Evolutionary conservation across 2,113 vertebrate species (phyloP).

Genomic region (Pteronura brasiliensis): DNA sequence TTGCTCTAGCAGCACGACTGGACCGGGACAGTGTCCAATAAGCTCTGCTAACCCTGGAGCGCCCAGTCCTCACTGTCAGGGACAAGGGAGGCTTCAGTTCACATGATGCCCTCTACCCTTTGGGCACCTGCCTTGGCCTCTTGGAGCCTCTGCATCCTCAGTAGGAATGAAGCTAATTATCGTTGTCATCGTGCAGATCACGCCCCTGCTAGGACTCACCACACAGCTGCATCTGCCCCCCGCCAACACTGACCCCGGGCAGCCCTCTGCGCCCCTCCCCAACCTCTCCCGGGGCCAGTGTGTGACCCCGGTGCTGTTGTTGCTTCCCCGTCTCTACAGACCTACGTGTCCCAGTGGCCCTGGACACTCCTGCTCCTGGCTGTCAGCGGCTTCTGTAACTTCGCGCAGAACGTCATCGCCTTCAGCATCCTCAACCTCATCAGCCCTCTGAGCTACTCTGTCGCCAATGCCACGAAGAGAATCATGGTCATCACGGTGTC

Average conservation of each 20-base stretch:
- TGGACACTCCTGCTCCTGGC: slow-evolving; percentile 92
- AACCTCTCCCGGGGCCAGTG: not conserved
- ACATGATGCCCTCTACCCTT: not conserved
- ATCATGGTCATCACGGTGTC: slow-evolving; percentile 99
- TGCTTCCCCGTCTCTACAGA: slow-evolving; percentile 75
- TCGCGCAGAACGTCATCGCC: slow-evolving; percentile 98
- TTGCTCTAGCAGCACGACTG: not conserved
- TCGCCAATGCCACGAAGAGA: slow-evolving; percentile 97
- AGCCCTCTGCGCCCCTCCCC: not conserved
- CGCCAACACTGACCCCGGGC: rapidly evolving
- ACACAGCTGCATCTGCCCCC: not conserved
- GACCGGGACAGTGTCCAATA: not conserved
- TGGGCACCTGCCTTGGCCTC: not conserved
- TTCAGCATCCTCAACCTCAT: slow-evolving; percentile 97
- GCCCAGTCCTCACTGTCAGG: not conserved
- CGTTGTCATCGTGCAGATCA: too few species aligned
- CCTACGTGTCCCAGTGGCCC: slow-evolving; percentile 86
- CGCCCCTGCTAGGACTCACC: not conserved
- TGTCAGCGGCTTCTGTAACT: slow-evolving; percentile 98
- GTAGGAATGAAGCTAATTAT: not conserved
- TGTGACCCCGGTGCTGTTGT: not conserved
- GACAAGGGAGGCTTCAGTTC: not conserved
- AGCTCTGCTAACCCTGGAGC: not conserved
- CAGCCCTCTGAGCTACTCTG: slow-evolving; percentile 96
- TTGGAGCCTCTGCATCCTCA: not conserved